Evolutionary conservation across 2,797 vertebrate genomes (phyloP).

Genomic region (Melanotaenia nigrans): DNA sequence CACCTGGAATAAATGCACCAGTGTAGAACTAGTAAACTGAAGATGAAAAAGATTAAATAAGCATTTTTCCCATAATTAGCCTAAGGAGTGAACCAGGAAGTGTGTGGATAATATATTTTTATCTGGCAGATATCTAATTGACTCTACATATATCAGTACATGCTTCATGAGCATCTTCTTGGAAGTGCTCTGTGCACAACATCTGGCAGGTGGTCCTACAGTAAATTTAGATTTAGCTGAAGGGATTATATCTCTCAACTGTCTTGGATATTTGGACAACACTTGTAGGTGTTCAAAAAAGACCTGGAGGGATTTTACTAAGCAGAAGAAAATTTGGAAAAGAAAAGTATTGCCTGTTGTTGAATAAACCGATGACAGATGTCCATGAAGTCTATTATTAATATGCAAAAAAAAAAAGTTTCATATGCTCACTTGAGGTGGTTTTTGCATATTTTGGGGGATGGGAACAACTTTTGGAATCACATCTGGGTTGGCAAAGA

Average conservation of each 20-base stretch:
- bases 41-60: background rate
- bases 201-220: background rate
- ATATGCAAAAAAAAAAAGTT: background rate
- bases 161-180: background rate
- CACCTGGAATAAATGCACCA: background rate
- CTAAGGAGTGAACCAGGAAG: background rate
- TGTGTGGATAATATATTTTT: background rate
- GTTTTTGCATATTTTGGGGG: background rate
- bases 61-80: background rate
- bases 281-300: too few species aligned
- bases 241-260: background rate
- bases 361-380: background rate
- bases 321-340: too few species aligned
- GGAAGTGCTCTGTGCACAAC: background rate
- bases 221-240: background rate
- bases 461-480: background rate
- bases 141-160: background rate
- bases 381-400: background rate
- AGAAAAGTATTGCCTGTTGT: too few species aligned
- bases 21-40: background rate
- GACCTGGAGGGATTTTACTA: background rate
- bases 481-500: background rate
- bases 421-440: background rate
- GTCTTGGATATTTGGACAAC: too few species aligned
- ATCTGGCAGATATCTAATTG: background rate